These are phyloP conservation scores for Proteles cristata DNA, from an alignment of 2,113 vertebrate species.

Conservation along the genomic window DNA sequence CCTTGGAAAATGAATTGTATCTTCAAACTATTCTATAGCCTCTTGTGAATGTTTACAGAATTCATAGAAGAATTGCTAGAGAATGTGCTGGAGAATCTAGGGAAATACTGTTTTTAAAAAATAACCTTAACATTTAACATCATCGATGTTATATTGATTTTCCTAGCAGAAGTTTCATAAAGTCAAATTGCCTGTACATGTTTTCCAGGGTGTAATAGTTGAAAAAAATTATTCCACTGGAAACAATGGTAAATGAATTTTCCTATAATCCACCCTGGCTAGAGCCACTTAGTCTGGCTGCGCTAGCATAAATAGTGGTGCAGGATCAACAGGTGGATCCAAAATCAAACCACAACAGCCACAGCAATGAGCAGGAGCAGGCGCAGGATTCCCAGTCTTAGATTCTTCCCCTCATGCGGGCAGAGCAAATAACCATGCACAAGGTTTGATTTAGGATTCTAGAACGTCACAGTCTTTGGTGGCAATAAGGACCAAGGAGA, in stretches of 20 bases:
- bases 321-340: not conserved
- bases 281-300: not conserved
- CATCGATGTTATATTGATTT: conserved; percentile 64
- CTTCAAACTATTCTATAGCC: not conserved
- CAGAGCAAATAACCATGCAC: not conserved
- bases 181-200: conserved; percentile 57
- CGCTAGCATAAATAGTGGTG: not conserved
- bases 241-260: conserved; percentile 61
- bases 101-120: conserved; percentile 43
- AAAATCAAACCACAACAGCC: not conserved
- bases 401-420: not conserved
- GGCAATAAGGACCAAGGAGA: not conserved
- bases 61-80: not conserved
- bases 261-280: not conserved
- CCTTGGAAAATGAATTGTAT: conserved; percentile 52
- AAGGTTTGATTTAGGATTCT: not conserved
- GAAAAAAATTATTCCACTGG: conserved; percentile 25
- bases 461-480: not conserved
- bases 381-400: not conserved
- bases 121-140: conserved; percentile 66
- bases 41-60: conserved; percentile 47
- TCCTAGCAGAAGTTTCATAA: conserved; percentile 60
- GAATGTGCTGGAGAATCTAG: conserved; percentile 26
- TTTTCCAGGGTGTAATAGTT: conserved; percentile 53
- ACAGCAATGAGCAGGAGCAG: not conserved